phyloP scores from a whole-genome alignment of 53 echinoderm and acorn worm species.

The Stichopus horrens region DNA sequence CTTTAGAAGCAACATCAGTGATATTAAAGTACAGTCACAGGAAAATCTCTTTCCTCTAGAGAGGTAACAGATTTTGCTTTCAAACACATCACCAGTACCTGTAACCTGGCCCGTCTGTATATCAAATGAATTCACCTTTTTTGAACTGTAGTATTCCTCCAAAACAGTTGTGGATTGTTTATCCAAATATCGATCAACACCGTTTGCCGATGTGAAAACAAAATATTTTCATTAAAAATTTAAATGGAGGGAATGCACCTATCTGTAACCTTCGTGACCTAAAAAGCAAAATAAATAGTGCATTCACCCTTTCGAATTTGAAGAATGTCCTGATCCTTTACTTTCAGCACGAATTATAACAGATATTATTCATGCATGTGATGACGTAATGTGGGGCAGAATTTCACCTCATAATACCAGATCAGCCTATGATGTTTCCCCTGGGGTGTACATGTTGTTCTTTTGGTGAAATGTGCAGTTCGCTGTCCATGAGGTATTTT shows the following conservation, averaged over 20 bases:
- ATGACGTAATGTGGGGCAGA: neutral
- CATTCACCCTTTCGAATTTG: neutral
- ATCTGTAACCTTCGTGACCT: neutral
- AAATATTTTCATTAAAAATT: neutral
- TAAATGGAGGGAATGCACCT: neutral
- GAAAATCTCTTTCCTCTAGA: neutral
- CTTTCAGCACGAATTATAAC: neutral
- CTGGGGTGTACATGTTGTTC: neutral
- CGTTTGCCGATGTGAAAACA: neutral
- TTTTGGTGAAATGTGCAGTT: neutral
- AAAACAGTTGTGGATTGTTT: neutral
- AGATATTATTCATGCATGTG: neutral
- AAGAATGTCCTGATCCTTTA: neutral
- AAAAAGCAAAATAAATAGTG: neutral
- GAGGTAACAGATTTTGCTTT: neutral
- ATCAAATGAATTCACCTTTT: too few relatives aligned
- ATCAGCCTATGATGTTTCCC: neutral
- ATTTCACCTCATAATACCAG: neutral
- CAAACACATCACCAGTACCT: neutral
- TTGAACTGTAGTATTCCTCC: neutral
- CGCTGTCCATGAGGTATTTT: constrained; percentile 7
- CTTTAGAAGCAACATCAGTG: neutral
- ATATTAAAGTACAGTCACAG: neutral
- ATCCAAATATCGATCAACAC: neutral
- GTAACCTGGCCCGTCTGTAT: neutral